These are phyloP conservation scores for Blastomussa wellsi DNA, from an alignment of 92 coral and sea anemone species.

Conservation along the genomic window DNA sequence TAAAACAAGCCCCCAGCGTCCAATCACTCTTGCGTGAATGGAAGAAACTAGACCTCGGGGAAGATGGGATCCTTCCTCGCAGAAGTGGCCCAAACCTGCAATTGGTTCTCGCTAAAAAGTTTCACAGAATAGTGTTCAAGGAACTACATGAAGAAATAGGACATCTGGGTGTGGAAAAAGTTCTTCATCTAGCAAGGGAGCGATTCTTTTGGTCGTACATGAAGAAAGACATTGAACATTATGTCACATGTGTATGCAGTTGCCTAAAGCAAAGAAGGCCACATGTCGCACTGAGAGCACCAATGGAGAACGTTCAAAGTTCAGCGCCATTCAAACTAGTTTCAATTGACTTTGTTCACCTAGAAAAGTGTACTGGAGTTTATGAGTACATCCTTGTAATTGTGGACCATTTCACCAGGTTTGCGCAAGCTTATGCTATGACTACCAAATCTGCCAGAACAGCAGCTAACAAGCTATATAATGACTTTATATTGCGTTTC, in stretches of 20 bases:
- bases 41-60: conserved; percentile 50
- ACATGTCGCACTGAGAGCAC: conserved; percentile 36
- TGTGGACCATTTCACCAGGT: conserved; percentile 34
- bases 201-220: conserved; percentile 56
- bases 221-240: conserved; percentile 56
- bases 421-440: conserved; percentile 31
- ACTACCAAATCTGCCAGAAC: conserved; percentile 36
- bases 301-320: conserved; percentile 36
- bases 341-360: conserved; percentile 35
- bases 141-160: conserved; percentile 13
- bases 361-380: conserved; percentile 22
- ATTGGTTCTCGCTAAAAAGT: conserved; percentile 45
- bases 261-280: conserved; percentile 44
- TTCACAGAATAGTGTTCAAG: neutral
- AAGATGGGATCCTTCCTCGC: conserved; percentile 7
- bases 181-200: conserved; percentile 48
- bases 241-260: conserved; percentile 18
- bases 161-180: conserved; percentile 34
- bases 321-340: conserved; percentile 44
- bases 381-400: conserved; percentile 27
- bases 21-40: conserved; percentile 61
- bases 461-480: neutral
- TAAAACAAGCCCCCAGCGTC: neutral
- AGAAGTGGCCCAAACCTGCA: conserved; percentile 52
- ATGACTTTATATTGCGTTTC: neutral